Evolutionary conservation across 2,888 invertebrate genomes (phyloP).

Genomic region (Erebia epiphron): DNA sequence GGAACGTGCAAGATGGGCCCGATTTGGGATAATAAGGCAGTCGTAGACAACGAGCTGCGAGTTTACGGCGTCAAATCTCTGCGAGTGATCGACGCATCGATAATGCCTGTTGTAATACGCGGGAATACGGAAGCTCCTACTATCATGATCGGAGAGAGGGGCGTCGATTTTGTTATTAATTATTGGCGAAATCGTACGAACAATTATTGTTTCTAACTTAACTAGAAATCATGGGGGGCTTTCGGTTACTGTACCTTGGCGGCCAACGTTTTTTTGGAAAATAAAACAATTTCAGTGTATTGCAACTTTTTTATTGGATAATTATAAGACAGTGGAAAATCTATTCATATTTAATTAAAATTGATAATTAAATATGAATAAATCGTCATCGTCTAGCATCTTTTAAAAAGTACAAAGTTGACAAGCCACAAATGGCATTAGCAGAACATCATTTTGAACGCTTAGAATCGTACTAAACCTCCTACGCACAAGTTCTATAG

Average conservation of each 20-base stretch:
- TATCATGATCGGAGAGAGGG: slow-evolving; percentile 47
- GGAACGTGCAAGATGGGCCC: slow-evolving; percentile 81
- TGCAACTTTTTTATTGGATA: slow-evolving; percentile 5
- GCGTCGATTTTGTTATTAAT: slow-evolving; percentile 80
- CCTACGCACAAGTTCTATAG: too few relatives aligned
- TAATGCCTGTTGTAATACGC: slow-evolving; percentile 90
- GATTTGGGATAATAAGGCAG: slow-evolving; percentile 78
- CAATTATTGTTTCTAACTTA: slow-evolving; percentile 7
- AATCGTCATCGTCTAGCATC: background rate
- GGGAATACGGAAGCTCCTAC: slow-evolving; percentile 91
- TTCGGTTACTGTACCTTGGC: too few relatives aligned
- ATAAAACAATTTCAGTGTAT: background rate
- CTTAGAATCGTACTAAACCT: too few relatives aligned
- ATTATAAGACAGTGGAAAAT: background rate
- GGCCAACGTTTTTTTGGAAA: background rate
- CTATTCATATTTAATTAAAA: too few relatives aligned
- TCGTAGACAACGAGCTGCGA: slow-evolving; percentile 86
- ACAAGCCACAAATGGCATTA: slow-evolving; percentile 1
- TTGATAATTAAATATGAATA: too few relatives aligned
- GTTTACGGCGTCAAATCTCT: slow-evolving; percentile 84
- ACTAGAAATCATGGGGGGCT: background rate
- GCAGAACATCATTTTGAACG: too few relatives aligned
- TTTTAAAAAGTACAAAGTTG: background rate
- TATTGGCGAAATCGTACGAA: slow-evolving; percentile 84
- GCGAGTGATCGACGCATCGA: slow-evolving; percentile 89